These are phyloP conservation scores for Argyrosomus japonicus DNA, from an alignment of 2,113 vertebrate species.

Conservation along the genomic window DNA sequence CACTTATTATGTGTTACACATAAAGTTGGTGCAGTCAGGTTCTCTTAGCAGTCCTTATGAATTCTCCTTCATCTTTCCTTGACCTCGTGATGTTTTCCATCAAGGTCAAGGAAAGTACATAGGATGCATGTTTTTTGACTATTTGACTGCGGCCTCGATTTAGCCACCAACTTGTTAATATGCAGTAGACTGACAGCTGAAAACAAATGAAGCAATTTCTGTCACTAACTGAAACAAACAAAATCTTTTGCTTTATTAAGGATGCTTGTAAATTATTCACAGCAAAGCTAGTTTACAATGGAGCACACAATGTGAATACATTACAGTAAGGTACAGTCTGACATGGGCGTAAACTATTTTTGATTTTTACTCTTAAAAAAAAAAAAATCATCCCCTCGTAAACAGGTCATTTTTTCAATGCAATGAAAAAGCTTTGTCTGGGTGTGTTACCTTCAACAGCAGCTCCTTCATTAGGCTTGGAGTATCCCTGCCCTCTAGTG, in stretches of 20 bases:
- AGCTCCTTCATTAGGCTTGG: constrained; percentile 94
- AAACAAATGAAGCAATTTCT: background rate
- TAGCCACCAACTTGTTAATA: background rate
- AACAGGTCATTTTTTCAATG: background rate
- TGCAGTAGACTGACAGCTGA: background rate
- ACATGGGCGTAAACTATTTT: background rate
- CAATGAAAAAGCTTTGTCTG: background rate
- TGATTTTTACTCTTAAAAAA: background rate
- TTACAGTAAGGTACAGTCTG: background rate
- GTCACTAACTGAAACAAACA: background rate
- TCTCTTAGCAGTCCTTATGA: too few relatives aligned
- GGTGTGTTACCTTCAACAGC: constrained; percentile 88
- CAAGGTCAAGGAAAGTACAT: too few relatives aligned
- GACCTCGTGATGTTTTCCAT: too few relatives aligned
- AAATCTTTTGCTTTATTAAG: background rate
- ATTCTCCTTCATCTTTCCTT: too few relatives aligned
- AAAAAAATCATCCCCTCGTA: background rate
- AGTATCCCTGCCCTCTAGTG: constrained; percentile 92
- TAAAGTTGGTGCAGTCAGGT: too few relatives aligned
- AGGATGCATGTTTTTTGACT: too few relatives aligned
- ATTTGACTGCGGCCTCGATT: background rate
- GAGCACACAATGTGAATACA: background rate
- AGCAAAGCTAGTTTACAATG: background rate
- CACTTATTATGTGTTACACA: too few relatives aligned
- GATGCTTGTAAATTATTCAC: background rate